phyloP scores from a whole-genome alignment of 2,113 vertebrate genomes.

The Stigmatopora argus region DNA sequence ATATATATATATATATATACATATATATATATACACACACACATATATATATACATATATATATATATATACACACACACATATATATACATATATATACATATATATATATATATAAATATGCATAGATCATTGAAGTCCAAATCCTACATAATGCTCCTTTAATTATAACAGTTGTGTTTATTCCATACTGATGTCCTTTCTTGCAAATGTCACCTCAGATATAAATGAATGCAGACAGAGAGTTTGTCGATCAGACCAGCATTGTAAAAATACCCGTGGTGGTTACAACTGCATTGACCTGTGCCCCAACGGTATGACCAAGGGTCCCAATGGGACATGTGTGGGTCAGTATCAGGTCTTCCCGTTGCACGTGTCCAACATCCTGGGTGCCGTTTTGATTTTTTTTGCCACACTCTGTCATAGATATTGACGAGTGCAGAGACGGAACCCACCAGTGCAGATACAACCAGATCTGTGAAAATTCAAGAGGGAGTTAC shows the following conservation, averaged over 20 bases:
- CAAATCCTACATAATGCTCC: too few species aligned
- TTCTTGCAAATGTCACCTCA: slow-evolving; percentile 42
- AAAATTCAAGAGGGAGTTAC: slow-evolving; percentile 89
- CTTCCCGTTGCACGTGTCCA: too few species aligned
- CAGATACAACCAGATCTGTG: slow-evolving; percentile 91
- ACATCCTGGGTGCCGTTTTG: neutral
- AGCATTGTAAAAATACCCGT: slow-evolving; percentile 91
- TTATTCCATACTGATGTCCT: neutral
- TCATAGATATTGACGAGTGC: slow-evolving; percentile 89
- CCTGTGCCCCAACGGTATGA: slow-evolving; percentile 91
- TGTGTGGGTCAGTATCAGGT: slow-evolving; percentile 80
- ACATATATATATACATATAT: too few species aligned
- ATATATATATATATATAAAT: too few species aligned
- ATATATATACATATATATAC: too few species aligned
- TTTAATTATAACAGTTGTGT: too few species aligned
- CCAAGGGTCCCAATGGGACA: slow-evolving; percentile 83
- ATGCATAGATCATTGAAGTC: too few species aligned
- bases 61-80: too few species aligned
- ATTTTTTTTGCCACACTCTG: neutral
- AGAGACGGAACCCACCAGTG: slow-evolving; percentile 86
- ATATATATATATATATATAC: too few species aligned
- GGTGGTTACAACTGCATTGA: slow-evolving; percentile 94
- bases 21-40: too few species aligned
- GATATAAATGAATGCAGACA: slow-evolving; percentile 96
- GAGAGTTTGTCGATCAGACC: slow-evolving; percentile 85